Percentiles rank a stretch among this genome's conserved stretches.
These are phyloP conservation scores for Drosophila nr. medialis DNA, from an alignment of 2,888 invertebrate genomes.

Conservation along the genomic window DNA sequence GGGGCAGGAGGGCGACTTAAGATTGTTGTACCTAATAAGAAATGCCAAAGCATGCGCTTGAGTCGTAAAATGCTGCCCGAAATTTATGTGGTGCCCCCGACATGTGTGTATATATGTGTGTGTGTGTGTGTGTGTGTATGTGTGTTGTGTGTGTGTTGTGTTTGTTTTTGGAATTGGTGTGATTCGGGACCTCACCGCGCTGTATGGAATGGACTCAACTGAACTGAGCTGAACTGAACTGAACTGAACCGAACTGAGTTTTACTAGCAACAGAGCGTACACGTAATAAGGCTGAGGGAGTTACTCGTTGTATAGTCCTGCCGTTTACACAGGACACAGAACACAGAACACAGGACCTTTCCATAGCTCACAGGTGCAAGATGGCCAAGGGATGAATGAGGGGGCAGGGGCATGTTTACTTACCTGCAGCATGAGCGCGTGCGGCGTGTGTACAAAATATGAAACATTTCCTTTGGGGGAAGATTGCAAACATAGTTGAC, in stretches of 20 bases:
- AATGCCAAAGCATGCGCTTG: conserved; percentile 75
- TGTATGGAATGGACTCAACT: conserved; percentile 27
- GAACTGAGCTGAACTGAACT: conserved; percentile 28
- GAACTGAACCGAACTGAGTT: conserved; percentile 28
- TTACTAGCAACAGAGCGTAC: conserved; percentile 21
- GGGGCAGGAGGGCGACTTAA: conserved; percentile 13
- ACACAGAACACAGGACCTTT: background rate
- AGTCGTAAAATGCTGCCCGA: conserved; percentile 74
- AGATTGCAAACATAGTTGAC: conserved; percentile 98
- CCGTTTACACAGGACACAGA: conserved; percentile 8
- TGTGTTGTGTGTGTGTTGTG: conserved; percentile 9
- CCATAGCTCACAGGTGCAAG: background rate
- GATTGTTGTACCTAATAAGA: conserved; percentile 70
- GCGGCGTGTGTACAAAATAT: conserved; percentile 99
- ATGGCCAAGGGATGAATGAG: background rate
- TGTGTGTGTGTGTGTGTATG: conserved; percentile 16
- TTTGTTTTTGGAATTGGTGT: conserved; percentile 24
- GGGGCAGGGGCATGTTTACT: conserved; percentile 68
- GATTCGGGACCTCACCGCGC: conserved; percentile 12
- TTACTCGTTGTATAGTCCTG: conserved; percentile 22
- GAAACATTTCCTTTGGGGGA: conserved; percentile 98
- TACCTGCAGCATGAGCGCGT: conserved; percentile 99
- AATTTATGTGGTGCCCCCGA: conserved; percentile 66
- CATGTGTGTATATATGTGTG: conserved; percentile 19
- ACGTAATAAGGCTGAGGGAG: conserved; percentile 23